Evolutionary conservation across 2,113 vertebrate species (phyloP).

Genomic region (Anarhynchus alexandrinus): DNA sequence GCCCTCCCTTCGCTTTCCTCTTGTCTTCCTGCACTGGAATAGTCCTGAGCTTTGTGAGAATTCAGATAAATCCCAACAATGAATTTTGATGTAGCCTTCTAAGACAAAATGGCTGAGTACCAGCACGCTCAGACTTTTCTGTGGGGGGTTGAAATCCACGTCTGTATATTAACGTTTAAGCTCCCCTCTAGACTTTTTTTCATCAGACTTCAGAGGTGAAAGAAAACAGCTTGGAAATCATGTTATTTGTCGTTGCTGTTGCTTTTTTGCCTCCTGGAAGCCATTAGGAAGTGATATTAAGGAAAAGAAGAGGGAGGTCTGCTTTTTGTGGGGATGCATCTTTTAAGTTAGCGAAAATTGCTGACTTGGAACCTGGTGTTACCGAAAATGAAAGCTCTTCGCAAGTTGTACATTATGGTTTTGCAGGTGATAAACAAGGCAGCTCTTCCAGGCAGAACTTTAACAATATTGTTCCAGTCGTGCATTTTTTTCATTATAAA

Average conservation of each 20-base stretch:
- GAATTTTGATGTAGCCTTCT: not conserved
- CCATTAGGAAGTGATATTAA: not conserved
- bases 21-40: not conserved
- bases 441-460: not conserved
- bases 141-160: not conserved
- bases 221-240: not conserved
- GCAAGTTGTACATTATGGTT: not conserved
- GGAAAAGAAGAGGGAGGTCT: not conserved
- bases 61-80: not conserved
- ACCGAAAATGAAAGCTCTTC: not conserved
- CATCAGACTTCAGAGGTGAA: not conserved
- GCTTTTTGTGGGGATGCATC: not conserved
- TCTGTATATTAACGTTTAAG: not conserved
- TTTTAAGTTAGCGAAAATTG: conserved; percentile 18
- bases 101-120: not conserved
- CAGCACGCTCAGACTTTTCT: not conserved
- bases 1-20: not conserved
- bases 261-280: not conserved
- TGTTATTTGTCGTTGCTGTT: not conserved
- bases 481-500: not conserved
- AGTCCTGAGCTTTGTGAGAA: not conserved
- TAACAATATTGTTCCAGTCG: not conserved
- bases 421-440: not conserved
- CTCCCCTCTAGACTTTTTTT: not conserved
- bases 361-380: not conserved